Evolutionary conservation across 35 echinoderm and acorn worm species (phyloP), one percentile per base, ranked within the genome.

Genomic region (Ophioderma brevispina): DNA sequence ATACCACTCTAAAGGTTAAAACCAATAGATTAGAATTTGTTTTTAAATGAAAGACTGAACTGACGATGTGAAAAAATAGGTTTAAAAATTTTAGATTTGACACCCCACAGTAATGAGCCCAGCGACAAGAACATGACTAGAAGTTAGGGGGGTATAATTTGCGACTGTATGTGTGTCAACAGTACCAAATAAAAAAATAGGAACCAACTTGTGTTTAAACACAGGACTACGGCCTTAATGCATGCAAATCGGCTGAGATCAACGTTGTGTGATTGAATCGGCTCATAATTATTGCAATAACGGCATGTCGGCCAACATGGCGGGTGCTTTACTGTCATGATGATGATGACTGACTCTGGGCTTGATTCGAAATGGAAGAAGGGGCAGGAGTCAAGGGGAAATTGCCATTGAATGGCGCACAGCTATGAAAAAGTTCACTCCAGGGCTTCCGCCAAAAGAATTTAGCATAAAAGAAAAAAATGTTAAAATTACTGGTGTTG

Each of bases 371-470:
- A 6, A 86, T 78, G 21, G 80, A 99, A 83, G 14, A 99, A 76
- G 8, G 97, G 97, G 31, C 93, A 99, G n/a, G 97, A 93, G 0
- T 99, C 97, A 17, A 99, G 42, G 13, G 97, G 97, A 93, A 99
- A 95, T 13, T 93, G 95, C 97, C 97, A 99, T 55, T 99, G 97
- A 21, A 99, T 93, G 79, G 97, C 97, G 70, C 97, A 95, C 0
- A 99, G 85, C n/a, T 6, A 99, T 35, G 80, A n/a, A 98, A 99
- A 14, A 99, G 40, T 41, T 99, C 97, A 81, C 97, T 95, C 97
- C 97, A 99, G 0, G 93, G 90, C 80, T 99, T 94, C 85, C 95
- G n/a, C n/a, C 97, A 21, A 99, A 55, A 19, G 95, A 38, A 70
- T 95, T 99, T 25, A 99, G 93, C 97, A 95, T 55, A 5, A 87